Conservation (phyloP, 2,797 vertebrate genomes). For the Rhynchotus rufescens region DNA sequence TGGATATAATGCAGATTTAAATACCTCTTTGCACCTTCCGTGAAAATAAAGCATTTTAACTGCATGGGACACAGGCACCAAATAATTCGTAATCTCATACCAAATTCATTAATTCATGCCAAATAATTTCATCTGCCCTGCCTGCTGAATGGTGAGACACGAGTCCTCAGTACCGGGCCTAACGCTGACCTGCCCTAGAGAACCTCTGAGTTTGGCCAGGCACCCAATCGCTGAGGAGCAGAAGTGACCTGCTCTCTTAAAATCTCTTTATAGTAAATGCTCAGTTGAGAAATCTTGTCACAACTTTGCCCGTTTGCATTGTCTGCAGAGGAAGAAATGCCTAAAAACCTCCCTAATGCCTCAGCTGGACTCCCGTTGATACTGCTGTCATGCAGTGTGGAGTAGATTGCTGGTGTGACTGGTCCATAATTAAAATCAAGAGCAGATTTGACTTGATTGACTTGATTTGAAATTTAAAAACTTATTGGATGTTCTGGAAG, state of each 20-base stretch:
- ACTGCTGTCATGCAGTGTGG: not conserved
- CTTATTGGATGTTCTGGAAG: not conserved
- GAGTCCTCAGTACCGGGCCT: not conserved
- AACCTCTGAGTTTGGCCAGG: not conserved
- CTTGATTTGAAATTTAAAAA: not conserved
- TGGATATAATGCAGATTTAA: constrained; percentile 56
- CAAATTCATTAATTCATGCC: too few species aligned
- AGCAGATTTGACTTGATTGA: not conserved
- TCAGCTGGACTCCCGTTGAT: not conserved
- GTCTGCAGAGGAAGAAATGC: not conserved
- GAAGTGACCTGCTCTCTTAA: not conserved
- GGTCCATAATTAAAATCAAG: not conserved
- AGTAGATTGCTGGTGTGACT: not conserved
- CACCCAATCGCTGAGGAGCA: accelerated
- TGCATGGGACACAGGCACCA: not conserved
- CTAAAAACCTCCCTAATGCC: not conserved
- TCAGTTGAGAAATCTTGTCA: constrained; percentile 1
- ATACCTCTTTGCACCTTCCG: constrained; percentile 61
- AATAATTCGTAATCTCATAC: not conserved
- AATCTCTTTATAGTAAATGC: not conserved
- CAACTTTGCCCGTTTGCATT: constrained; percentile 4
- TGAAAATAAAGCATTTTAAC: constrained; percentile 44
- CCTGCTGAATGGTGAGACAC: not conserved
- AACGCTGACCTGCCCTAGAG: not conserved
- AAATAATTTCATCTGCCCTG: accelerated